Evolutionary conservation across 2,888 invertebrate species (phyloP).

Genomic region (Stenchaetothrips biformis): DNA sequence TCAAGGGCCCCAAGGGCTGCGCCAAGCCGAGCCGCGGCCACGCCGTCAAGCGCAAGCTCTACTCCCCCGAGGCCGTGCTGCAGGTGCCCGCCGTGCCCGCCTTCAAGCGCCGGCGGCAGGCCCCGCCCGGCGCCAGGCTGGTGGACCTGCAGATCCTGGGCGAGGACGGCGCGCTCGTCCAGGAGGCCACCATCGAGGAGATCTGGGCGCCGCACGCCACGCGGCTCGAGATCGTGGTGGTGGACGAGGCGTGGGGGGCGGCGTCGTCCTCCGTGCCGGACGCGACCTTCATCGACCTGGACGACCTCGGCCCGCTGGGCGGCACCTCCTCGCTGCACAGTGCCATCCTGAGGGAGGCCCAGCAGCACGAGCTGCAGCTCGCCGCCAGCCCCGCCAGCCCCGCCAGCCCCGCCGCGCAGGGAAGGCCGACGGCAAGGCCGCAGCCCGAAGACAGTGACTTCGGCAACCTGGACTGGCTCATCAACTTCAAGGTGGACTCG

Average conservation of each 20-base stretch:
- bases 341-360: conserved; percentile 2
- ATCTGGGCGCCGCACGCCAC: conserved; percentile 17
- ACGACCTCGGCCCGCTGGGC: conserved; percentile 2
- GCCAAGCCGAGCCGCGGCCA: not conserved
- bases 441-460: conserved; percentile 1
- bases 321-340: conserved; percentile 2
- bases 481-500: conserved; percentile 40
- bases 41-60: not conserved
- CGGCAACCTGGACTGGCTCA: conserved; percentile 39
- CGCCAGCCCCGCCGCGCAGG: conserved; percentile 21
- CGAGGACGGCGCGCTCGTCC: conserved; percentile 25
- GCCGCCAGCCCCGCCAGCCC: conserved; percentile 29
- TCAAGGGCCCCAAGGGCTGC: not conserved
- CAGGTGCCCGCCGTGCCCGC: not conserved
- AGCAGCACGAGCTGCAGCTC: not conserved
- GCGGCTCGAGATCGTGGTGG: not conserved
- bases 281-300: not conserved
- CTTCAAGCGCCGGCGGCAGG: not conserved
- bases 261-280: not conserved
- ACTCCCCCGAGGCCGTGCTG: not conserved
- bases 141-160: conserved; percentile 32
- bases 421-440: conserved; percentile 32
- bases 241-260: not conserved
- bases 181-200: conserved; percentile 17
- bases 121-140: conserved; percentile 27